Evolutionary conservation across 2,888 invertebrate species (phyloP).

Genomic region (Melikaiella ostensackeni): DNA sequence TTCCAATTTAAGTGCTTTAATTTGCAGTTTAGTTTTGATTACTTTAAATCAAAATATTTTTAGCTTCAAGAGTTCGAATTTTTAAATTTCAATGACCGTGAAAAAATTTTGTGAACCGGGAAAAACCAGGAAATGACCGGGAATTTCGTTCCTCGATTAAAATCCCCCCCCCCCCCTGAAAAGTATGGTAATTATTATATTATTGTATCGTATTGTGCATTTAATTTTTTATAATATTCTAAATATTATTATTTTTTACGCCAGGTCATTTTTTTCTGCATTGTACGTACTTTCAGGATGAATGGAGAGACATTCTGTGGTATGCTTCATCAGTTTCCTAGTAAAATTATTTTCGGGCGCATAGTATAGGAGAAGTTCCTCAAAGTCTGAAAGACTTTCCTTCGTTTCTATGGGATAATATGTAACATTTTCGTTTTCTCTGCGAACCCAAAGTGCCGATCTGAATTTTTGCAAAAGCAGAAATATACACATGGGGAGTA

Average conservation of each 20-base stretch:
- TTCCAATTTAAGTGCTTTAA: too few species aligned
- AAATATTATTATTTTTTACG: too few species aligned
- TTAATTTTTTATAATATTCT: not conserved
- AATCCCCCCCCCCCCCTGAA: too few species aligned
- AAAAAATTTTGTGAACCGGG: too few species aligned
- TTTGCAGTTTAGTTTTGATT: too few species aligned
- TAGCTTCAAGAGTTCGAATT: too few species aligned
- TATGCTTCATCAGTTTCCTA: slow-evolving; percentile 58
- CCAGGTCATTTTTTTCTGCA: not conserved
- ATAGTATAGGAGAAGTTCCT: slow-evolving; percentile 62
- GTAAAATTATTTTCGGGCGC: slow-evolving; percentile 65
- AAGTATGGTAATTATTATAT: not conserved
- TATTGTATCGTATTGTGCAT: not conserved
- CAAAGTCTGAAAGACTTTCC: slow-evolving; percentile 33
- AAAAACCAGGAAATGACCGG: too few species aligned
- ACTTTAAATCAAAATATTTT: too few species aligned
- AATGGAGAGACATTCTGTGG: slow-evolving; percentile 61
- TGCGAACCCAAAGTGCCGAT: slow-evolving; percentile 44
- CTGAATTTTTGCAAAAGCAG: slow-evolving; percentile 57
- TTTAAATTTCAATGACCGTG: too few species aligned
- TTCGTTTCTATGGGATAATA: slow-evolving; percentile 48
- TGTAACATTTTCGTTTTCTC: slow-evolving; percentile 51
- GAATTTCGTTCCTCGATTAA: too few species aligned
- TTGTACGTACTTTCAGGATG: slow-evolving; percentile 57
- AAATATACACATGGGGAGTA: slow-evolving; percentile 63